phyloP scores from a whole-genome alignment of 2,888 invertebrate species.

The Diaphora mendica region DNA sequence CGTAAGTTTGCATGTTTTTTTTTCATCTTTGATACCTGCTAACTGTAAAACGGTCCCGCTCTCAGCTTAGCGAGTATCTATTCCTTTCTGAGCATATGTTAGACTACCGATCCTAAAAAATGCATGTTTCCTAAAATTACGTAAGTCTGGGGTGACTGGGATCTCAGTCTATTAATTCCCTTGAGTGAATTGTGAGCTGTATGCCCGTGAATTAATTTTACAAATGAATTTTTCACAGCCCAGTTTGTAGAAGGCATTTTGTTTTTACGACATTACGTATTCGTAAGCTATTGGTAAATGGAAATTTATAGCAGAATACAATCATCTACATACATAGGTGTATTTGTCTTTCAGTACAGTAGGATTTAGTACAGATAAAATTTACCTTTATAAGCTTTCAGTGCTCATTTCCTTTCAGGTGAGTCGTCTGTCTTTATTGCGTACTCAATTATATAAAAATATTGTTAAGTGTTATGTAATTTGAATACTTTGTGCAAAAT shows the following conservation, averaged over 20 bases:
- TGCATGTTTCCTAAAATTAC: no score
- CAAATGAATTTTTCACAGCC: neutral
- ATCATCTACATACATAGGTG: neutral
- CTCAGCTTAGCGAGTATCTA: no score
- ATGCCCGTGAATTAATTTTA: neutral
- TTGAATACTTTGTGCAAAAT: neutral
- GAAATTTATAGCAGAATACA: neutral
- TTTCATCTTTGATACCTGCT: no score
- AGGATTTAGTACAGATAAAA: constrained; percentile 1
- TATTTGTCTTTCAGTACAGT: neutral
- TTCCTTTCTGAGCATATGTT: no score
- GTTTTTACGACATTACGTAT: neutral
- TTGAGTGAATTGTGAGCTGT: no score
- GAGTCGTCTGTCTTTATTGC: neutral
- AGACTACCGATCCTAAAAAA: no score
- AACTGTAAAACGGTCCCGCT: no score
- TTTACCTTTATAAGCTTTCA: neutral
- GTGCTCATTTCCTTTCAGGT: neutral
- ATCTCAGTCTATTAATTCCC: no score
- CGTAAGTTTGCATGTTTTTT: no score
- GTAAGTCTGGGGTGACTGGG: no score
- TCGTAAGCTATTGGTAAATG: neutral
- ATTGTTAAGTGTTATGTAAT: neutral
- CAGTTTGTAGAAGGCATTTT: neutral
- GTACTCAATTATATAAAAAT: neutral